These are phyloP conservation scores for Austrolebias charrua DNA, from an alignment of 2,797 vertebrate genomes.

Conservation along the genomic window DNA sequence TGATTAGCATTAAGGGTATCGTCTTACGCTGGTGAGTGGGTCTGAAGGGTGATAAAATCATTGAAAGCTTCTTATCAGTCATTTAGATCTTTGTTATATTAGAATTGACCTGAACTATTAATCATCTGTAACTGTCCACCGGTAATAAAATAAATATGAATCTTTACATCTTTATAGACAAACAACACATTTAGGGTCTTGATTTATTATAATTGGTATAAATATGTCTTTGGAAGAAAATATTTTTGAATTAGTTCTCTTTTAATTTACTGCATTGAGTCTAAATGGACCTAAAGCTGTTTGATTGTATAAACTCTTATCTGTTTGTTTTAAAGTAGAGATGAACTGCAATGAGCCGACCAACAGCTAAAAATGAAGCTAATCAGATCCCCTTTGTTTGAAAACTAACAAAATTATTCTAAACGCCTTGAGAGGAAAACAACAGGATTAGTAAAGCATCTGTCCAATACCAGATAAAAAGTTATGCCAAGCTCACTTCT, in stretches of 20 bases:
- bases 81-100: neutral
- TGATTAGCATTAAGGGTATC: constrained; percentile 3
- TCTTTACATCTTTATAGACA: neutral
- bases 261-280: constrained; percentile 1
- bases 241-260: neutral
- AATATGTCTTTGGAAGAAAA: neutral
- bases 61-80: neutral
- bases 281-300: neutral
- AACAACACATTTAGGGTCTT: neutral
- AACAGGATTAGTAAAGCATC: constrained; percentile 6
- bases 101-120: neutral
- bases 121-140: neutral
- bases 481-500: constrained; percentile 13
- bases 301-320: neutral
- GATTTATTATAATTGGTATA: neutral
- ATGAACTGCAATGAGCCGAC: neutral
- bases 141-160: neutral
- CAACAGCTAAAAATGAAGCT: neutral
- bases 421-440: constrained; percentile 11
- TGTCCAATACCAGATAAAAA: constrained; percentile 1
- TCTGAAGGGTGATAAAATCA: constrained; percentile 5
- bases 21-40: constrained; percentile 25
- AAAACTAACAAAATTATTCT: constrained; percentile 8
- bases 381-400: constrained; percentile 13
- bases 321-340: neutral